Percentiles rank a stretch among this genome's conserved stretches.
phyloP scores from a whole-genome alignment of 2,113 vertebrate species.

The Leucopternis melanops region DNA sequence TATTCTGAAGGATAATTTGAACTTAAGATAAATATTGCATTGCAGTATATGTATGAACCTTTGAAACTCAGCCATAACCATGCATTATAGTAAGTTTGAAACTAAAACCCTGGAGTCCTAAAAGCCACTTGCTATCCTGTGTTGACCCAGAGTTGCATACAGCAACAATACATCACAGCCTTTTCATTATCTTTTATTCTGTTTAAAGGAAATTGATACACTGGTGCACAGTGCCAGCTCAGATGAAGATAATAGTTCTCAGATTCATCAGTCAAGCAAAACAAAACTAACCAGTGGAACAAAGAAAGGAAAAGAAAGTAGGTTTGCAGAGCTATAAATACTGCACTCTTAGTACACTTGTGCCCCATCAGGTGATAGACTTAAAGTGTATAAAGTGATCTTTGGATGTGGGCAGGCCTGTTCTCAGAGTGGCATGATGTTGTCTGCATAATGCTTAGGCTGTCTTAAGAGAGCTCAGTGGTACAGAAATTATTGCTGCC shows the following conservation, averaged over 20 bases:
- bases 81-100: neutral
- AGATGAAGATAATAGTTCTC: constrained; percentile 49
- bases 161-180: neutral
- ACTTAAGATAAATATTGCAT: neutral
- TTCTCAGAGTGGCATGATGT: neutral
- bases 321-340: constrained; percentile 2
- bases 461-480: neutral
- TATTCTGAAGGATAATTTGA: neutral
- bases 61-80: neutral
- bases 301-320: constrained; percentile 58
- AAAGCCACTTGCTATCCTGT: neutral
- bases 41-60: neutral
- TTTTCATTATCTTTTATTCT: constrained; percentile 38
- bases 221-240: constrained; percentile 27
- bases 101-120: neutral
- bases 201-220: constrained; percentile 56
- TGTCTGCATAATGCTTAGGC: neutral
- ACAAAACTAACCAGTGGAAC: constrained; percentile 32
- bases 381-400: neutral
- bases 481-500: neutral
- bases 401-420: neutral
- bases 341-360: neutral
- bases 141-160: neutral
- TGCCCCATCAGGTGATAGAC: neutral
- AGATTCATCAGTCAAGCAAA: constrained; percentile 13